These are phyloP conservation scores for Drosophila rhopaloa DNA, from an alignment of 1,140 invertebrate genomes.

Conservation along the genomic window DNA sequence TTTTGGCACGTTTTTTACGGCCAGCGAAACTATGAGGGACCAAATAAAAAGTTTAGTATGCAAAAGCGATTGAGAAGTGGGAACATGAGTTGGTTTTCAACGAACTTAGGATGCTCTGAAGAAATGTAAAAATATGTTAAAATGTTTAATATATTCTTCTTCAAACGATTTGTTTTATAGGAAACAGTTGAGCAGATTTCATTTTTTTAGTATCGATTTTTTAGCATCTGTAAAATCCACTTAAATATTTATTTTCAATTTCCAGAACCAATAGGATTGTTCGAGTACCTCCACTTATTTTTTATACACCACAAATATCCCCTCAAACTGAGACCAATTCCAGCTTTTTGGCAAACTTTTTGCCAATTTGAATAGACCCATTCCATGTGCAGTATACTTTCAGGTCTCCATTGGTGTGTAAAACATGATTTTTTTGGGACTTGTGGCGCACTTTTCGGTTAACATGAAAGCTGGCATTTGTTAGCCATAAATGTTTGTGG, in stretches of 20 bases:
- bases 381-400: constrained; percentile 21
- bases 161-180: too few species aligned
- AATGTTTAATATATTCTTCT: too few species aligned
- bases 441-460: constrained; percentile 41
- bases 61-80: constrained; percentile 33
- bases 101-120: constrained; percentile 25
- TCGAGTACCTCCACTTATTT: neutral
- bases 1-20: constrained; percentile 47
- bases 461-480: constrained; percentile 79
- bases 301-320: constrained; percentile 3
- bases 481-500: constrained; percentile 78
- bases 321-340: constrained; percentile 7
- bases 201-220: too few species aligned
- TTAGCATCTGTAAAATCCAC: neutral
- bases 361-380: constrained; percentile 10
- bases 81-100: neutral
- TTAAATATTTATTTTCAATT: neutral
- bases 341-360: constrained; percentile 22
- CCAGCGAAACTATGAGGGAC: constrained; percentile 56
- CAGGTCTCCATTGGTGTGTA: constrained; percentile 56
- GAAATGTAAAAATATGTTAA: too few species aligned
- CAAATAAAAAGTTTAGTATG: constrained; percentile 59
- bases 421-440: constrained; percentile 65
- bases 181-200: too few species aligned
- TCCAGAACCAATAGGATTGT: too few species aligned